Evolutionary conservation across 37 sponge, comb jelly and placozoan species (phyloP), one percentile per base, ranked within the genome.

Genomic region (Ianthella basta): DNA sequence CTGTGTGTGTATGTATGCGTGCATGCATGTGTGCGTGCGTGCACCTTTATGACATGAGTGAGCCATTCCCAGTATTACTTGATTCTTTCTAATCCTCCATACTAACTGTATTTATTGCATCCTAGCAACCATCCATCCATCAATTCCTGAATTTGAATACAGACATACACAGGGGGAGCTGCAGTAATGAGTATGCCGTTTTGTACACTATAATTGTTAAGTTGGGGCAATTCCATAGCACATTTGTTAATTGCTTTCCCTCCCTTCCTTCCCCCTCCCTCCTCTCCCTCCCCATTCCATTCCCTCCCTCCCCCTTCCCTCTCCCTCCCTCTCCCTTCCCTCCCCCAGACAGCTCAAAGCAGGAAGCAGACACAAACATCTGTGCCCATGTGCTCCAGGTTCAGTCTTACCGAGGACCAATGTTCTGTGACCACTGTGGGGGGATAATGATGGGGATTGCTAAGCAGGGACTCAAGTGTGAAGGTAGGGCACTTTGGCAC

Each of bases 351-450:
- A 35, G 25, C 8, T 34, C 87, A 15, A 88, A 86, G 27, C 89
- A 92, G 56, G 87, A 88, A 65, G 88, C 78, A 56, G 88, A 88
- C 33, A 85, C 88, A 20, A 66, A 79, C 65, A 91, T 94, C 1
- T 90, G 94, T 57, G 94, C 94, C 1, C 97, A 96, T 86, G 63
- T 87, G 24, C 84, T 96, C 37, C 82, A 78, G 34, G 97, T 96
- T 6, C 89, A 96, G 34, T 88, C 97, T 0, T 96, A 96, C 81
- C 63, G 72, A 40, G 66, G 87, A 23, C 92, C 94, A 32, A 86
- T 86, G 21, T 96, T 96, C 87, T 96, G 97, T 81, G 97, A 96
- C 87, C 89, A 83, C 75, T 96, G 97, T 80, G 97, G 97, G 29
- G 54, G 84, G 35, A 80, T 96, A 36, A 84, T 96, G 81, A 86